A percentile compares a stretch with the other conserved stretches of the same genome.
phyloP scores from a whole-genome alignment of 1,140 invertebrate genomes.

The Notospermus geniculatus region DNA sequence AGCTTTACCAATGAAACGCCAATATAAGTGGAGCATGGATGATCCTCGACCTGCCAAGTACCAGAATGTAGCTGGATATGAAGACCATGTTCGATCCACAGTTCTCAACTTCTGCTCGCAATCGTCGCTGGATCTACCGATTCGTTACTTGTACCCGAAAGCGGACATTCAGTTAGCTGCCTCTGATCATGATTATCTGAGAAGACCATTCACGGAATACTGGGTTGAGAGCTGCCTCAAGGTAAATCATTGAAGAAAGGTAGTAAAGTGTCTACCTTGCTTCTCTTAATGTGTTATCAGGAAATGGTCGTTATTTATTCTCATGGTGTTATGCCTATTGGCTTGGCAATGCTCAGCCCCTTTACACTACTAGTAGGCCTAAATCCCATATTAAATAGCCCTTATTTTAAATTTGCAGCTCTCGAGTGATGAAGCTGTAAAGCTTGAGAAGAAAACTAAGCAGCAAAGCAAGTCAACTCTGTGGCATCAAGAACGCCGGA shows the following conservation, averaged over 20 bases:
- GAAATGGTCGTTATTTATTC: too few species aligned
- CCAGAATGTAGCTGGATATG: constrained; percentile 6
- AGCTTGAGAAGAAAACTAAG: neutral
- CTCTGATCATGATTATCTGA: constrained; percentile 16
- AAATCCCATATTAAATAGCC: too few species aligned
- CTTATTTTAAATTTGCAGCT: constrained; percentile 5
- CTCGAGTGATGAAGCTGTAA: neutral
- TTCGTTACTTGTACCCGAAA: constrained; percentile 14
- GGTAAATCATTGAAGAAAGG: too few species aligned
- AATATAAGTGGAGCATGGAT: too few species aligned
- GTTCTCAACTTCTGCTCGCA: constrained; percentile 8
- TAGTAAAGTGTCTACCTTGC: too few species aligned
- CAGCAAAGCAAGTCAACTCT: neutral
- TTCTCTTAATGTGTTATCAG: too few species aligned
- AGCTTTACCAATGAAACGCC: too few species aligned
- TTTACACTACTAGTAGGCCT: too few species aligned
- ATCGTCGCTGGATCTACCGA: constrained; percentile 5
- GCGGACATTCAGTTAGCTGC: constrained; percentile 15
- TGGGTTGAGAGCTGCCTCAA: too few species aligned
- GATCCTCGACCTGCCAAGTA: too few species aligned
- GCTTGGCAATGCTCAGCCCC: too few species aligned
- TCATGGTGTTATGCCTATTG: too few species aligned
- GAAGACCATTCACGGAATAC: constrained; percentile 10
- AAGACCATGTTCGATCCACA: constrained; percentile 11
- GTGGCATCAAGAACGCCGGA: neutral